Base-by-base conservation (phyloP, 2,113 vertebrate species). In the Silurus asotus region DNA sequence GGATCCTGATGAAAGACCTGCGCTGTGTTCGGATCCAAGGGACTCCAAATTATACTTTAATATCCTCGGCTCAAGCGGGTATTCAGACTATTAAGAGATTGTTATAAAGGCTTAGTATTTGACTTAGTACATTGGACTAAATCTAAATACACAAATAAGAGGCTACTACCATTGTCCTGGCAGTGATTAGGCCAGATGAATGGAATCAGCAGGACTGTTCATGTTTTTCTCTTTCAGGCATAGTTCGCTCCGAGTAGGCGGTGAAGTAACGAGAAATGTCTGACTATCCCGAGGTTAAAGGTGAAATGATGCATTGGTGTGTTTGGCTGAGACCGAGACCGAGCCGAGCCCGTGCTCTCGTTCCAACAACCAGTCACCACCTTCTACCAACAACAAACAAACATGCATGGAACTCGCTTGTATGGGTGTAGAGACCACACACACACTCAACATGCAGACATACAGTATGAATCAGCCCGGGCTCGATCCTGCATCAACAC, bases 1-100 rank as follows among this genome's bases (percentile, higher is more conserved):
- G 86, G 81, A 85, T 28, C 37, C 72, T 64, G 88, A 84, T 89
- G 88, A 87, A 85, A 87, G 82, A 76, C 83, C 11, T 83, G 83
- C 75, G 75, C 85, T 83, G 75, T 83, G 75, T 86, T 85, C 75
- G 65, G 81, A 81, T 51, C 59, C 45, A 78, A 64, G 17, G 49
- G 56, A 65, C 83, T 77, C 59, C 55, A 78, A 58, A 6, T 17
- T 61, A 84, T 81, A 74, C 82, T 81, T 76, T 89, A 75, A 86
- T 87, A 76, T 77, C 67, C 83, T 61, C 74, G 13, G 19, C 58
- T 61, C 28, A 19, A 20, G 62, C 37, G 3, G 8, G 61, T 72
- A 77, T 82, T 83, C 65, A 25, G 65, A 25, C 69, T 69, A 10
- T 65, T 83, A 37, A 82, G 70, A 64, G 56, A 56, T 61, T 82